These are phyloP conservation scores for Cantharis flavilabris DNA, from an alignment of 2,888 invertebrate species.

Conservation along the genomic window DNA sequence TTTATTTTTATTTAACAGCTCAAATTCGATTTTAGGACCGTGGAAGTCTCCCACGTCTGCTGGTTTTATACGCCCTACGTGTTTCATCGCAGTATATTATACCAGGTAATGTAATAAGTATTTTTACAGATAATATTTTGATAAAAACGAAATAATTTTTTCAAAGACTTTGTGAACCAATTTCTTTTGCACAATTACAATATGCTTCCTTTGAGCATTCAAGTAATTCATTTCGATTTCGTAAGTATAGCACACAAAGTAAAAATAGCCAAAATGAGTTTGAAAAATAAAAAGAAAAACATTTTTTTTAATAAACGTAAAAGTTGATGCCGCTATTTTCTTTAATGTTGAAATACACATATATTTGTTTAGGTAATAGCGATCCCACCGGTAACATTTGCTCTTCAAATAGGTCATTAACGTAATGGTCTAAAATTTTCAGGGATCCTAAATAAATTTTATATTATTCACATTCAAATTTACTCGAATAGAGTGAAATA, in stretches of 20 bases:
- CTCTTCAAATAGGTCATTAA: conserved; percentile 2
- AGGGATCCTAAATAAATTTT: background rate
- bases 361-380: conserved; percentile 2
- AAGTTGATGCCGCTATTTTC: background rate
- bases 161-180: no score
- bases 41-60: no score
- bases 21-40: no score
- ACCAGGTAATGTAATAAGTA: no score
- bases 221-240: background rate
- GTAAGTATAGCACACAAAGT: background rate
- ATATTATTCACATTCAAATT: background rate
- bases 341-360: background rate
- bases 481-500: background rate
- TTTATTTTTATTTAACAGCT: no score
- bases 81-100: no score
- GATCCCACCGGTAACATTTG: conserved; percentile 1
- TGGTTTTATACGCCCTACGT: no score
- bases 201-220: no score
- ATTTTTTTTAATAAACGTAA: background rate
- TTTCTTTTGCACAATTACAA: no score
- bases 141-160: no score
- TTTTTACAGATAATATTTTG: no score
- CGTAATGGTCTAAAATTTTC: background rate
- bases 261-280: background rate
- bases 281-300: background rate